Base-by-base conservation (phyloP, 1,140 invertebrate species). In the Muscidifurax raptorellus region DNA sequence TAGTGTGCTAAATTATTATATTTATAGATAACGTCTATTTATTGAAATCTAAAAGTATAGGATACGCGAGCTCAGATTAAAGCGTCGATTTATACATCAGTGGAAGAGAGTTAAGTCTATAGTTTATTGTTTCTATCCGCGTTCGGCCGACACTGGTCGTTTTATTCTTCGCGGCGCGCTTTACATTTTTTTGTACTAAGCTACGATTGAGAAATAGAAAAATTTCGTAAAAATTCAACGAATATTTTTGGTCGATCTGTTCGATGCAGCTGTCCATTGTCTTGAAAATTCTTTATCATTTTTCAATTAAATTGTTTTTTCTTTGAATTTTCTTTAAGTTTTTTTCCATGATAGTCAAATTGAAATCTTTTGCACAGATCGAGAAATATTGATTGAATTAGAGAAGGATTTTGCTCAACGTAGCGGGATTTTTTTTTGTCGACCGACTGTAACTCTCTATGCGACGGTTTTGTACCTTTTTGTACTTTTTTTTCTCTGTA, bases 71-170 rank as follows among this genome's bases (percentile, higher is more conserved):
- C 52, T 59, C n/a, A 59, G 52, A 59, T 59, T 59, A n/a, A 6
- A 6, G 52, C 22, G 5, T 59, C 52, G 52, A 59, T 59, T 22
- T 59, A 10, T 40, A 59, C n/a, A 59, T 22, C 13, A 74, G 71
- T 30, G 32, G 32, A 83, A 78, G 66, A 80, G 27, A 36, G 66
- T 84, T 59, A 59, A 25, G 25, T 36, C 6, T 28, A 83, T 40
- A 52, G 30, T 72, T 80, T 66, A 80, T 80, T 74, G 36, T 80
- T 80, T 84, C 77, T 84, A 84, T 84, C 76, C 82, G 82, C 82
- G 82, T 80, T 80, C 27, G 13, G 36, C 52, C 59, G 28, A 74
- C 15, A 64, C n/a, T 78, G 7, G 40, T 44, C 78, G 67, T 85
- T 85, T 85, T 81, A 76, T 80, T 85, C 67, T 67, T 52, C 72